Evolutionary conservation across 2,797 vertebrate species (phyloP), one percentile per base, ranked within the genome.

Genomic region (Sebastolobus altivelis): DNA sequence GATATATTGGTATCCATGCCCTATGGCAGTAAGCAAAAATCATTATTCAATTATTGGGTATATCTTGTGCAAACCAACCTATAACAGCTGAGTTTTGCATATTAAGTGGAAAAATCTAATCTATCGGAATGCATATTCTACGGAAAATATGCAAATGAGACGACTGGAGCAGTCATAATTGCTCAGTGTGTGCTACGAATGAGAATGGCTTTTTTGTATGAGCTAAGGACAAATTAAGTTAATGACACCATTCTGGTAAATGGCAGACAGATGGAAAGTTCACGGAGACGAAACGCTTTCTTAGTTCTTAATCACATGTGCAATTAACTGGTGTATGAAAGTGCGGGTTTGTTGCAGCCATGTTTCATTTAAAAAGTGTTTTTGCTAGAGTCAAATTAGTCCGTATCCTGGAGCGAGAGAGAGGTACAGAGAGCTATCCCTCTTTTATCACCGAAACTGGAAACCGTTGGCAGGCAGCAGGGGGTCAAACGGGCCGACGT

Each of bases 201-300:
- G 60, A 84, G 35, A 93, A 93, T 85, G 54, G 77, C 75, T 87
- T 80, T 80, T 87, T 79, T 43, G 49, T 84, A 87, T 72, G 81
- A 91, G 88, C 80, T 85, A 74, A 89, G 84, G 88, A 88, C 85
- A 92, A 92, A 92, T 92, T 92, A 91, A 82, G 83, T 85, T 94
- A 94, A 95, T 93, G 87, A 91, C 79, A 88, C 65, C 81, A 91
- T 90, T 89, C 82, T 77, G 55, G 83, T 89, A 92, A 94, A 94
- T 90, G 91, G 85, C 88, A 92, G 82, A 92, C 91, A 94, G 92
- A 94, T 92, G 90, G 92, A 93, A 92, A 89, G 84, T 89, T 93
- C 93, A 91, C 77, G 61, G 79, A 82, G 89, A 93, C 87, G 89
- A 92, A 93, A 88, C 67, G 71, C 86, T 82, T 85, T 75, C 88